Base-by-base conservation (phyloP, 2,113 vertebrate species). In the Montifringilla adamsi region DNA sequence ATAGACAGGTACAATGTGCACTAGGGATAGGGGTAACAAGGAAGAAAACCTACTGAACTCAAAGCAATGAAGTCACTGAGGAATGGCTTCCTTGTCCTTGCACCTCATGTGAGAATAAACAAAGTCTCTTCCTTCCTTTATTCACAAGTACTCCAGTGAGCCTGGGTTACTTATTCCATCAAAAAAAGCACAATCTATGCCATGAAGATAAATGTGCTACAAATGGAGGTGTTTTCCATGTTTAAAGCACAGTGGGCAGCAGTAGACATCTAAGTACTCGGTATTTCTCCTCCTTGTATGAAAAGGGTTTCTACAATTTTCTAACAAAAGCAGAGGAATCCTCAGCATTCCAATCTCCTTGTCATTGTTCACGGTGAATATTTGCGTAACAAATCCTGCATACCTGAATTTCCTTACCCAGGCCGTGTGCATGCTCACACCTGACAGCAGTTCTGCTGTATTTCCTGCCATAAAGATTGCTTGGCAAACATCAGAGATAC, bases 201-300 rank as follows among this genome's bases (percentile, higher is more conserved):
- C 47, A 80, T 75, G 89, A 95, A 91, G 63, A 90, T 50, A 88
- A 95, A 91, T 2, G 21, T 86, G 70, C 63, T 89, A 46, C 49
- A 92, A 23, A n/a, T 90, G 72, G 46, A 22, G 18, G n/a, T 67
- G 64, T 3, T 94, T 64, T 66, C 87, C 68, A 18, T 39, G 30
- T 74, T 91, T 92, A 86, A 84, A 88, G 47, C 47, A 60, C 47
- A 74, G 60, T 64, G 33, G 37, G 68, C 80, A 85, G 82, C 67
- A 86, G 52, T 4, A 78, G 44, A 75, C 21, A 74, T 23, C 37
- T 21, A 53, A n/a, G 26, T 39, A 60, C 41, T 80, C 0, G 2
- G 23, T 46, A 69, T 79, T 92, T 66, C 80, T 82, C 72, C 67
- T 27, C 26, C 19, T 49, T 43, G 11, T 84, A 66, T 89, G 50